Evolutionary conservation across 2,797 vertebrate genomes (phyloP).

Genomic region (Poeciliopsis infans): DNA sequence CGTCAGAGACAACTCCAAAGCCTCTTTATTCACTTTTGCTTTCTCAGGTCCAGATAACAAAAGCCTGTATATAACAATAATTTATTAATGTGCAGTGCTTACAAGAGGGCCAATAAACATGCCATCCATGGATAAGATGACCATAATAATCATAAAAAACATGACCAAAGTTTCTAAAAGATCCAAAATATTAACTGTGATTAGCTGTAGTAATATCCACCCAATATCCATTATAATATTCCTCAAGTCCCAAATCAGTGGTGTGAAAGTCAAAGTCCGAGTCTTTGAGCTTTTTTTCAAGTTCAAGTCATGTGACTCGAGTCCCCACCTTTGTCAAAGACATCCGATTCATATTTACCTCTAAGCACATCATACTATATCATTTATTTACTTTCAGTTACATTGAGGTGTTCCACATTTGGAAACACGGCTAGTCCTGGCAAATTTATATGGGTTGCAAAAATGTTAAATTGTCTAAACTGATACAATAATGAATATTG

Average conservation of each 20-base stretch:
- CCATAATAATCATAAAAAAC: not conserved
- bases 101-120: not conserved
- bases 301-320: too few relatives aligned
- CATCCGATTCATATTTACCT: not conserved
- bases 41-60: slow-evolving; percentile 64
- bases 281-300: too few relatives aligned
- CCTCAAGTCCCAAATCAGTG: too few relatives aligned
- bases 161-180: not conserved
- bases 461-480: not conserved
- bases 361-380: not conserved
- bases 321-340: not conserved
- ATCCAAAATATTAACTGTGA: not conserved
- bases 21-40: slow-evolving; percentile 60
- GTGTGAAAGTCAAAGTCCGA: too few relatives aligned
- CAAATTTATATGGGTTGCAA: not conserved
- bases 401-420: not conserved
- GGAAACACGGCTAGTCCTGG: not conserved
- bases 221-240: too few relatives aligned
- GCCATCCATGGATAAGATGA: not conserved
- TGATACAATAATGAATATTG: not conserved
- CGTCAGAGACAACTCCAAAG: slow-evolving; percentile 77
- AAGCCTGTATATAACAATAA: slow-evolving; percentile 63
- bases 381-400: not conserved
- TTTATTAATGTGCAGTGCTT: not conserved
- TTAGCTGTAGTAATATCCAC: not conserved